Percentiles rank a stretch among this genome's conserved stretches.
These are phyloP conservation scores for Dyspetes luteomarginatus DNA, from an alignment of 2,888 invertebrate genomes.

Conservation along the genomic window DNA sequence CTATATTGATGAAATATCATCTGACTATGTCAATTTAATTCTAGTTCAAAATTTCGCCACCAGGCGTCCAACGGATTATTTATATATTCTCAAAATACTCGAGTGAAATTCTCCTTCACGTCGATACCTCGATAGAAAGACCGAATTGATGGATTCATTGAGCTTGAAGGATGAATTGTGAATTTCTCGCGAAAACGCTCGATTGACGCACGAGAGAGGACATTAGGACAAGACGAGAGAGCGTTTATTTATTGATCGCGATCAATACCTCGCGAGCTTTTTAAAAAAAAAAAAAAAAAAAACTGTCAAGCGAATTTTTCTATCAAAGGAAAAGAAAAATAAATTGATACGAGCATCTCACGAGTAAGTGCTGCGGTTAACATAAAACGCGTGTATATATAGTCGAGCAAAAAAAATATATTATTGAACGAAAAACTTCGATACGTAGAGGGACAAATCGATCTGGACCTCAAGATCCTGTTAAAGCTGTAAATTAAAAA, in stretches of 20 bases:
- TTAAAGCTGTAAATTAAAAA: too few relatives aligned
- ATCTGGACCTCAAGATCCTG: too few relatives aligned
- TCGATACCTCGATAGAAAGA: neutral
- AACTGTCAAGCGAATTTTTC: neutral
- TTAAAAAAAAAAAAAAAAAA: neutral
- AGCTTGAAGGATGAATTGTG: constrained; percentile 19
- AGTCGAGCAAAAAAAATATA: too few relatives aligned
- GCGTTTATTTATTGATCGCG: constrained; percentile 23
- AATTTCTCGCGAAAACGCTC: constrained; percentile 6
- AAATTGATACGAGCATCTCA: neutral
- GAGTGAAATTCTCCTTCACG: neutral
- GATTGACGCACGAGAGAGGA: constrained; percentile 19
- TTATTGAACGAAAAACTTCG: too few relatives aligned
- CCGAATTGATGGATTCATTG: constrained; percentile 30
- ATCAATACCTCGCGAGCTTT: neutral
- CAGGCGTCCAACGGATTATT: neutral
- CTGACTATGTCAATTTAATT: too few relatives aligned
- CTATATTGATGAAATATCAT: too few relatives aligned
- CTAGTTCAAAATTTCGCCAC: too few relatives aligned
- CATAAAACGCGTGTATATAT: too few relatives aligned
- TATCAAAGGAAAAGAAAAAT: neutral
- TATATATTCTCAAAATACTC: neutral
- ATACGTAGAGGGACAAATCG: too few relatives aligned
- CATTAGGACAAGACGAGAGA: constrained; percentile 4
- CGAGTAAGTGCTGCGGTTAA: too few relatives aligned